phyloP scores from a whole-genome alignment of 2,888 invertebrate genomes.

The Aproaerema taeniolella region DNA sequence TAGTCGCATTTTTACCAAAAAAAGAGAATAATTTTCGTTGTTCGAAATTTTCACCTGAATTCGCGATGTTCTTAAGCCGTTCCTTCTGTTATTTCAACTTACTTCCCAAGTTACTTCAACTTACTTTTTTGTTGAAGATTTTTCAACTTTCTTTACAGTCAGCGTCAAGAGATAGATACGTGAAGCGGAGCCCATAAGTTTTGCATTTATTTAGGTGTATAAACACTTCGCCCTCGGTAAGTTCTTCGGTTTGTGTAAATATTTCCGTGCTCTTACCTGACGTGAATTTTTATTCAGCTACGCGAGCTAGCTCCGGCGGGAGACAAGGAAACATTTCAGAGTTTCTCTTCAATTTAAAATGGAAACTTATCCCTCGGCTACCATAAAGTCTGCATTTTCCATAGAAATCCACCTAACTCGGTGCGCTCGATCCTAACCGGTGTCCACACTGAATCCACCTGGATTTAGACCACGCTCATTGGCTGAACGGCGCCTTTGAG shows the following conservation, averaged over 20 bases:
- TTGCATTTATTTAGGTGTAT: conserved; percentile 40
- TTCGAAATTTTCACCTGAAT: conserved; percentile 34
- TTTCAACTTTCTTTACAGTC: conserved; percentile 5
- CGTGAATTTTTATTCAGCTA: conserved; percentile 68
- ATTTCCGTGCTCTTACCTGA: conserved; percentile 60
- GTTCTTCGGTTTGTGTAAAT: conserved; percentile 61
- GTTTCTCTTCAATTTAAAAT: conserved; percentile 75
- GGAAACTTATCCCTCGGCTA: conserved; percentile 73
- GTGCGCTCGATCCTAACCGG: conserved; percentile 63
- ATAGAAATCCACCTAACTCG: conserved; percentile 69
- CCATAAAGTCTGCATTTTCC: conserved; percentile 75
- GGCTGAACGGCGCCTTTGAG: conserved; percentile 46
- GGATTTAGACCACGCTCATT: conserved; percentile 60
- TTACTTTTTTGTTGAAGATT: conserved; percentile 7
- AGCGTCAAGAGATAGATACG: conserved; percentile 9
- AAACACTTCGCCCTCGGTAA: conserved; percentile 40
- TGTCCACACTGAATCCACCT: conserved; percentile 68
- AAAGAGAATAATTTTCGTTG: conserved; percentile 46
- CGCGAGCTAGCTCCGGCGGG: conserved; percentile 50
- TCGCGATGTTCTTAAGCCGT: conserved; percentile 24
- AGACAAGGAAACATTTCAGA: conserved; percentile 69
- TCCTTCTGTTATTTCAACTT: conserved; percentile 16
- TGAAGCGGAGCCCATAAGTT: conserved; percentile 24
- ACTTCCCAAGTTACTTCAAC: conserved; percentile 9
- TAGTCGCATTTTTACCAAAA: conserved; percentile 65